These are phyloP conservation scores for Drosophila novamexicana DNA, from an alignment of 1,140 invertebrate species.

Conservation along the genomic window DNA sequence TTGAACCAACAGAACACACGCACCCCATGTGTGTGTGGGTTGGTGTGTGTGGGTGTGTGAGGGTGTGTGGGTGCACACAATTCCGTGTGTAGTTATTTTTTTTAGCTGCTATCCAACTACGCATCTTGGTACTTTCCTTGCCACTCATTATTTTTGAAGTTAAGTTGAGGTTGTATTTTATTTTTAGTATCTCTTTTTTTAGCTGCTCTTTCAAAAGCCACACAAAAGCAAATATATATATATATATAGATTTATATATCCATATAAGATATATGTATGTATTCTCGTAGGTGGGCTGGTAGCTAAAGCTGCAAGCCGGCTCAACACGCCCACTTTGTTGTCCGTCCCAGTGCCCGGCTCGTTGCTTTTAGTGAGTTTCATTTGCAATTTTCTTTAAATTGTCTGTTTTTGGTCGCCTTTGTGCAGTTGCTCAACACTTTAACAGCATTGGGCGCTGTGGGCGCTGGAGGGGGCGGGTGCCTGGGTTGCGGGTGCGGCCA, in stretches of 20 bases:
- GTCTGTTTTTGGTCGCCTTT: slow-evolving; percentile 57
- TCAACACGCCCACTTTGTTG: background rate
- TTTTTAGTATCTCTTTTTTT: slow-evolving; percentile 6
- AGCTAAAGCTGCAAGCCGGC: slow-evolving; percentile 5
- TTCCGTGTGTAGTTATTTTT: slow-evolving; percentile 7
- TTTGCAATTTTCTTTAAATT: slow-evolving; percentile 66
- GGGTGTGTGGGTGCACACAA: background rate
- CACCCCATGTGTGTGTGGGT: too few species aligned
- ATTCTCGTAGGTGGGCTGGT: slow-evolving; percentile 1
- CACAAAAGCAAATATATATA: slow-evolving; percentile 41
- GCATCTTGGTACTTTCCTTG: slow-evolving; percentile 37
- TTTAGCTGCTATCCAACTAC: slow-evolving; percentile 6
- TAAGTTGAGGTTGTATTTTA: slow-evolving; percentile 37
- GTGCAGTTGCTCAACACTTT: slow-evolving; percentile 56
- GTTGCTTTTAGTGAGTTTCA: slow-evolving; percentile 45
- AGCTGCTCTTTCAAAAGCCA: slow-evolving; percentile 17
- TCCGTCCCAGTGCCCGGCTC: background rate
- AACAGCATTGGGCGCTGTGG: slow-evolving; percentile 34
- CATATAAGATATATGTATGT: background rate
- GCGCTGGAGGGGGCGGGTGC: background rate
- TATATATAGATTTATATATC: background rate
- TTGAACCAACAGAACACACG: slow-evolving; percentile 45
- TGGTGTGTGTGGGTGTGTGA: background rate
- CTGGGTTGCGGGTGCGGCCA: background rate
- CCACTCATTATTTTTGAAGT: slow-evolving; percentile 46